phyloP scores from a whole-genome alignment of 2,888 invertebrate genomes.

The Cephus pygmeus region DNA sequence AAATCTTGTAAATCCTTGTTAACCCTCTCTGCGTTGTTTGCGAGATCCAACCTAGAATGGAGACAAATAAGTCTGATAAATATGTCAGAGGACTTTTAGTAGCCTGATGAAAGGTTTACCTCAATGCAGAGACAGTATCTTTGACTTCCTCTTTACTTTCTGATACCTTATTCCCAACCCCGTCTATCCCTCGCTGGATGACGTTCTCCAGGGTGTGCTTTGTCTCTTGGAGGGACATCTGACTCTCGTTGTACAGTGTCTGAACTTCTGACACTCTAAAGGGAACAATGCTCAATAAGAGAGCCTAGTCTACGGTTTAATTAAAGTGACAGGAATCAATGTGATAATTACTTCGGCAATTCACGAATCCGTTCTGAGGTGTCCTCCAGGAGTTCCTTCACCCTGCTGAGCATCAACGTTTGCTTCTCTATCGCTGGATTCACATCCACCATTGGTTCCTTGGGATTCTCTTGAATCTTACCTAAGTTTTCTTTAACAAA shows the following conservation, averaged over 20 bases:
- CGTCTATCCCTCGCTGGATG: slow-evolving; percentile 63
- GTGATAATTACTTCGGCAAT: slow-evolving; percentile 48
- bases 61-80: background rate
- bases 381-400: slow-evolving; percentile 50
- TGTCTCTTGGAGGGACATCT: slow-evolving; percentile 70
- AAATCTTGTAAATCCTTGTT: slow-evolving; percentile 67
- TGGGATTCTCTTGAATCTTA: slow-evolving; percentile 27
- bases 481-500: slow-evolving; percentile 35
- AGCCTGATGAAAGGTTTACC: slow-evolving; percentile 57
- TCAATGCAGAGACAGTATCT: slow-evolving; percentile 72
- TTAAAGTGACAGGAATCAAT: background rate
- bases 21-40: slow-evolving; percentile 50
- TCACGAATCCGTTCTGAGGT: slow-evolving; percentile 47
- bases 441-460: slow-evolving; percentile 27
- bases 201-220: slow-evolving; percentile 66
- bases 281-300: slow-evolving; percentile 8
- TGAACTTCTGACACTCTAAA: slow-evolving; percentile 68
- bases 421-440: slow-evolving; percentile 45
- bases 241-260: slow-evolving; percentile 72
- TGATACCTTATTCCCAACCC: slow-evolving; percentile 69
- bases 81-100: background rate
- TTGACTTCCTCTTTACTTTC: slow-evolving; percentile 70
- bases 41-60: slow-evolving; percentile 47
- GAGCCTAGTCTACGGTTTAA: background rate
- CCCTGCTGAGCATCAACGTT: slow-evolving; percentile 37